Base-by-base conservation (phyloP, 2,113 vertebrate species). In the Lutjanus erythropterus region DNA sequence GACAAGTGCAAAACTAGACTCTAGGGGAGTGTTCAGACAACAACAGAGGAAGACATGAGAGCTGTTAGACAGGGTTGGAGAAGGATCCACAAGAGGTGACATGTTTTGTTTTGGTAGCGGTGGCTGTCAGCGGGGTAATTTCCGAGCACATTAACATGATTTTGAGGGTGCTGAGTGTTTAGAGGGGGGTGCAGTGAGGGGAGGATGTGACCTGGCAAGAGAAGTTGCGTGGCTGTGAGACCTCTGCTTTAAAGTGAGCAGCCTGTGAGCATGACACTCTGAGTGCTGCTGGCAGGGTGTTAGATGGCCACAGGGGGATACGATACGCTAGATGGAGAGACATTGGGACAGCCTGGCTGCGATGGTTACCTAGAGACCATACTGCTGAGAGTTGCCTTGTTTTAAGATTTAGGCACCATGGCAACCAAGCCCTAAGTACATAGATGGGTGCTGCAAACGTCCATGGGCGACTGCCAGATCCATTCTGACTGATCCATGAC, bases 211-310 rank as follows among this genome's bases (percentile, higher is more conserved):
- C 79, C 86, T 58, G 69, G 59, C 83, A 70, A 64, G 71, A 68
- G 52, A 73, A 81, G 80, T 61, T 16, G 61, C 84, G 84, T 79
- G 86, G 74, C 81, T 75, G 75, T 77, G 86, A 89, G 68, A 89
- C 61, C 65, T 82, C 66, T 77, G 85, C 86, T 83, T 78, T 66
- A 82, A n/a, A 83, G 83, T 75, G 88, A 90, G 81, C 90, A 86
- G 88, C 81, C 67, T 71, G 68, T 47, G 66, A 81, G 50, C 66
- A 56, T 50, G 68, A 75, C 67, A 83, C 58, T 27, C 69, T 72
- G 81, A 82, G 80, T 49, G 78, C 74, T 85, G 83, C 65, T 92
- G 91, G 89, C 91, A 94, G 88, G 79, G 82, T 71, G 80, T 79
- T 73, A 88, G 55, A 86, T 42, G 60, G 81, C 81, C 60, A 19